Conservation (phyloP, 2,888 invertebrate genomes). For the Stenotaenia linearis region DNA sequence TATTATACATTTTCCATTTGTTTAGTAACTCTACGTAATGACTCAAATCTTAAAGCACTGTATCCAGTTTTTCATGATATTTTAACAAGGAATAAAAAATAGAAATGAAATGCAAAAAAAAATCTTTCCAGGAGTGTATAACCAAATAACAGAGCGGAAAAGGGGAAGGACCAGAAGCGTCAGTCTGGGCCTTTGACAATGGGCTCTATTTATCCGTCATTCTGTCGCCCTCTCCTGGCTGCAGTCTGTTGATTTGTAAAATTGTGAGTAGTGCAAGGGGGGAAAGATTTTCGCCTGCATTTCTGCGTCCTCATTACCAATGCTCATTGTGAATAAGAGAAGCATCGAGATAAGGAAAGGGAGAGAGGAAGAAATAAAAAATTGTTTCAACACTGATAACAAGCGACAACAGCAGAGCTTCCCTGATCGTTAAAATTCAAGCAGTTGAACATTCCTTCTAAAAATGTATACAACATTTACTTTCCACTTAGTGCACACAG, state of each 20-base stretch:
- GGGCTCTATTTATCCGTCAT: neutral
- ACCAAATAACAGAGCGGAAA: too few species aligned
- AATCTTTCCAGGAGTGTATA: too few species aligned
- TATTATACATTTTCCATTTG: too few species aligned
- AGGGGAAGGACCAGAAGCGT: too few species aligned
- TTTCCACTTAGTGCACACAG: neutral
- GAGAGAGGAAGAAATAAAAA: slow-evolving; percentile 1
- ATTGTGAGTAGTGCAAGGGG: neutral
- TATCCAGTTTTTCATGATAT: too few species aligned
- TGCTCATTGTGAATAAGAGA: slow-evolving; percentile 2
- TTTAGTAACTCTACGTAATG: too few species aligned
- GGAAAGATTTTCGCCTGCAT: neutral
- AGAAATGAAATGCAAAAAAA: too few species aligned
- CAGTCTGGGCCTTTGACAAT: neutral
- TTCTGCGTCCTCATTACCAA: slow-evolving; percentile 7
- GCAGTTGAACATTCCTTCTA: neutral
- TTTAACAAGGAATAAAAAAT: too few species aligned
- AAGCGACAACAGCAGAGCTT: neutral
- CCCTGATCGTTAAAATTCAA: slow-evolving; percentile 1
- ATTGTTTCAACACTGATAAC: neutral
- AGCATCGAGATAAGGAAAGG: slow-evolving; percentile 1
- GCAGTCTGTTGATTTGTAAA: neutral
- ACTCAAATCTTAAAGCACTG: too few species aligned
- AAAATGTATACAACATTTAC: neutral
- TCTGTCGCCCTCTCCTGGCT: neutral